Base-by-base conservation (phyloP, 2,113 vertebrate genomes). In the Dromaius novaehollandiae region DNA sequence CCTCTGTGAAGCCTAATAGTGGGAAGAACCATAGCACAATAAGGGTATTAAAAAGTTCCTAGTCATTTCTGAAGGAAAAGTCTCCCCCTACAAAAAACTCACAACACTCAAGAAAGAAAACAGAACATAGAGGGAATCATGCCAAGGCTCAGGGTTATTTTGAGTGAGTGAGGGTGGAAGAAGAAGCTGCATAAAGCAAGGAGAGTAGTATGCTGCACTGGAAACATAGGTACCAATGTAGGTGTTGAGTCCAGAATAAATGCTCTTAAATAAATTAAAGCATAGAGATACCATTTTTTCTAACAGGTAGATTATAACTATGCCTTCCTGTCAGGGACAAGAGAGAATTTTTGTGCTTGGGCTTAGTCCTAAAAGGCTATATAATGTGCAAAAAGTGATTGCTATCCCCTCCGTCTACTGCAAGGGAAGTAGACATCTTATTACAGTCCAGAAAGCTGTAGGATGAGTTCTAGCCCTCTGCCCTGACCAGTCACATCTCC, bases 401-500 rank as follows among this genome's bases (percentile, higher is more conserved):
- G 16, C 3, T 65, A 24, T 19, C 7, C 11, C 4, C 18, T 64
- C 21, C 36, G 24, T 38, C n/a, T 14, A 14, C 36, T 90, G 2
- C n/a, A 20, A 58, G 36, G 7, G 6, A 73, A 68, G 66, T 12
- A 64, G 7, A 46, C 34, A 11, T 4, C 2, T 80, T 36, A 53
- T n/a, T 82, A 9, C 3, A 75, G 60, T 44, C 28, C 40, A 71
- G n/a, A 90, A 17, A 7, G 0, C 36, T 77, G 30, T 25, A 73
- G 25, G 44, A 14, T 14, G 5, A 3, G 0, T 32, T 21, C 7
- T 30, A 55, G 32, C 2, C 7, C 15, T 65, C 56, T 69, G 34
- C 6, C 7, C 7, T 64, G 40, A 44, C 8, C 1, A 1, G 65
- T 12, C 64, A 0, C 48, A 36, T 17, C 2, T 21, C 20, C 32